Evolutionary conservation across 2,797 vertebrate genomes (phyloP).

Genomic region (Eupleurogrammus muticus): DNA sequence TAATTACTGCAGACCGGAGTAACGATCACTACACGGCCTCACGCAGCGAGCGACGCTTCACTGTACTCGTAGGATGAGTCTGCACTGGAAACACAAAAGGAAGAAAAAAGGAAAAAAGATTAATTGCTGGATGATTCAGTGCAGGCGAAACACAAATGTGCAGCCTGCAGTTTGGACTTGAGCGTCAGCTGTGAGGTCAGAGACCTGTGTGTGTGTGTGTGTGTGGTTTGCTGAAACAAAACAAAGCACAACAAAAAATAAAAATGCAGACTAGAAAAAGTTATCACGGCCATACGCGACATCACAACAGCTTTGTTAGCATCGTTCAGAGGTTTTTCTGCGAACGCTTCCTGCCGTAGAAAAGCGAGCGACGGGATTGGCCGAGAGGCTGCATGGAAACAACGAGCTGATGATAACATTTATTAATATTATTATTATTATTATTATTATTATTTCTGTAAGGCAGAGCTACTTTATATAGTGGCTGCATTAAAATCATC

Average conservation of each 20-base stretch:
- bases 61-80: constrained; percentile 33
- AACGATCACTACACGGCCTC: constrained; percentile 25
- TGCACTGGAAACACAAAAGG: constrained; percentile 6
- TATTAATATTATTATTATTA: too few relatives aligned
- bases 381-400: constrained; percentile 17
- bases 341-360: not conserved
- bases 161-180: constrained; percentile 63
- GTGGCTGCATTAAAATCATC: constrained; percentile 13
- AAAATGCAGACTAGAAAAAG: not conserved
- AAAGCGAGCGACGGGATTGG: not conserved
- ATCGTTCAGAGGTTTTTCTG: not conserved
- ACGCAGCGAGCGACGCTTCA: constrained; percentile 27
- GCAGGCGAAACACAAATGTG: constrained; percentile 43
- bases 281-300: constrained; percentile 8
- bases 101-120: constrained; percentile 14
- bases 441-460: not conserved
- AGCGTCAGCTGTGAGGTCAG: constrained; percentile 65
- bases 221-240: constrained; percentile 33
- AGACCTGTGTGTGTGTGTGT: constrained; percentile 44
- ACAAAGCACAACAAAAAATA: too few relatives aligned
- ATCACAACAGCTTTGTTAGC: constrained; percentile 6
- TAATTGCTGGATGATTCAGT: constrained; percentile 37
- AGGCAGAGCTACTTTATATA: constrained; percentile 19
- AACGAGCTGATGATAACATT: constrained; percentile 9
- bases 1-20: constrained; percentile 29